Percentiles rank a stretch among this genome's conserved stretches.
phyloP scores from a whole-genome alignment of 1,140 invertebrate genomes.

The Aradophagus sp. region DNA sequence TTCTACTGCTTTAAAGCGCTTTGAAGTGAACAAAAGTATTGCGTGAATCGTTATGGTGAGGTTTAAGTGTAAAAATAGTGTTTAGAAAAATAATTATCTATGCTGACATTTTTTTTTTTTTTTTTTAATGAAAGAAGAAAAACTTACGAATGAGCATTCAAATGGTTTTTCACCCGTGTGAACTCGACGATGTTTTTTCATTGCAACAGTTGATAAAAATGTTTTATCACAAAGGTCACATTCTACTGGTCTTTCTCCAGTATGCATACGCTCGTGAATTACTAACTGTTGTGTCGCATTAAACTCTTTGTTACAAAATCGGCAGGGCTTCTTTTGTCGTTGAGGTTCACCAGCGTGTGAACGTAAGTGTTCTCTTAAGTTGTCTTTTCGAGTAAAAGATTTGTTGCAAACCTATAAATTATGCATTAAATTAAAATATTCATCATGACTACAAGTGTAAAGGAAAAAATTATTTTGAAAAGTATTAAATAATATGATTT shows the following conservation, averaged over 20 bases:
- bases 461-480: no score
- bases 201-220: constrained; percentile 82
- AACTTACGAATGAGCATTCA: constrained; percentile 79
- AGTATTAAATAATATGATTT: no score
- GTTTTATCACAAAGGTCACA: constrained; percentile 81
- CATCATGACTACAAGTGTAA: no score
- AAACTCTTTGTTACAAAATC: constrained; percentile 82
- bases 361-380: constrained; percentile 84
- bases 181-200: constrained; percentile 86
- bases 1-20: no score
- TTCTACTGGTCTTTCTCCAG: constrained; percentile 80
- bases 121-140: constrained; percentile 3
- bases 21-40: no score
- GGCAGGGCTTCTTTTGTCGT: constrained; percentile 80
- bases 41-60: no score
- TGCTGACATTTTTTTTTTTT: no score
- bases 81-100: no score
- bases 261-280: constrained; percentile 83
- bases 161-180: constrained; percentile 88
- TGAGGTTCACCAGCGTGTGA: constrained; percentile 81
- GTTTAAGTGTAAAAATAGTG: no score
- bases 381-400: constrained; percentile 84
- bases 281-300: constrained; percentile 80
- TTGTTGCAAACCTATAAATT: constrained; percentile 80
- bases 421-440: no score